Evolutionary conservation across 2,888 invertebrate species (phyloP).

Genomic region (Lasioglossum leucozonium): DNA sequence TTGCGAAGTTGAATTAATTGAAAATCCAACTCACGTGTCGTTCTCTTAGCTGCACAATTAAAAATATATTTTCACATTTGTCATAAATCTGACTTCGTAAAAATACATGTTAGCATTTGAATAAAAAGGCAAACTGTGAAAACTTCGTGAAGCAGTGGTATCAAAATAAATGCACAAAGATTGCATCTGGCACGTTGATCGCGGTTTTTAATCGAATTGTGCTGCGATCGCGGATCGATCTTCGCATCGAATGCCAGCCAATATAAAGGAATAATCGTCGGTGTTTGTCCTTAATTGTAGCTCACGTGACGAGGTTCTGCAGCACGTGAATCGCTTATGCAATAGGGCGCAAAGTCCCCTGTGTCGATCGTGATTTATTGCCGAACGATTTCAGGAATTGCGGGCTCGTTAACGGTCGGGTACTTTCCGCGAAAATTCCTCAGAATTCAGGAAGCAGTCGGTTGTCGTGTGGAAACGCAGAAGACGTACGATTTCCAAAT

Average conservation of each 20-base stretch:
- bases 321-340: constrained; percentile 39
- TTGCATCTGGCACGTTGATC: not conserved
- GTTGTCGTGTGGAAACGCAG: not conserved
- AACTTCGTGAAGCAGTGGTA: not conserved
- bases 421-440: not conserved
- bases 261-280: not conserved
- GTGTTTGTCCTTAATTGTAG: constrained; percentile 25
- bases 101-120: not conserved
- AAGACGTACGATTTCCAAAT: not conserved
- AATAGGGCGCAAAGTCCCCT: constrained; percentile 26
- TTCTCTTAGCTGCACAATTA: too few relatives aligned
- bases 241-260: not conserved
- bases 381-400: constrained; percentile 28
- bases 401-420: not conserved
- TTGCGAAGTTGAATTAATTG: too few relatives aligned
- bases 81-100: too few relatives aligned
- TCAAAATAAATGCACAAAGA: not conserved
- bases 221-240: not conserved
- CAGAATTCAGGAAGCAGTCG: not conserved
- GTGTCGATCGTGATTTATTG: constrained; percentile 33
- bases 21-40: too few relatives aligned
- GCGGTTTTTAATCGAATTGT: not conserved
- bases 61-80: too few relatives aligned
- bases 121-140: not conserved
- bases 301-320: constrained; percentile 8